phyloP scores from a whole-genome alignment of 2,113 vertebrate genomes.

The Mormyrus lacerda region DNA sequence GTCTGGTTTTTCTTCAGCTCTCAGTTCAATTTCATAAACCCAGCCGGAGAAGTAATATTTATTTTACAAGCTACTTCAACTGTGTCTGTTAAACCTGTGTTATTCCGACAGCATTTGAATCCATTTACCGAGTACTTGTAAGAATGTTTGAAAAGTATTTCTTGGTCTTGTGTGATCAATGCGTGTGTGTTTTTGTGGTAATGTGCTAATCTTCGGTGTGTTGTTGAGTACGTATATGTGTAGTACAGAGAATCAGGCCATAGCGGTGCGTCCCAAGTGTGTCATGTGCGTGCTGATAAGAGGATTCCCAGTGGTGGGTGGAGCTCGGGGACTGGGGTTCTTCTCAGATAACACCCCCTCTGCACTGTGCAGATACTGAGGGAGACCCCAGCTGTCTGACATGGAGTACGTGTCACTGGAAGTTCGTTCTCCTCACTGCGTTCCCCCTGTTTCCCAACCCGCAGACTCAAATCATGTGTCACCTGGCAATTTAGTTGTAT shows the following conservation, averaged over 20 bases:
- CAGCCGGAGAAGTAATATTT: not conserved
- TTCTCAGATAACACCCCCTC: conserved; percentile 48
- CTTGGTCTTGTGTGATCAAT: not conserved
- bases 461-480: not conserved
- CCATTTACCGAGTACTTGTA: not conserved
- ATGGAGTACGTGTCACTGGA: not conserved
- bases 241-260: not conserved
- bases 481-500: not conserved
- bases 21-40: not conserved
- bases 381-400: not conserved
- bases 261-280: not conserved
- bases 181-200: not conserved
- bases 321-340: conserved; percentile 35
- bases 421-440: not conserved
- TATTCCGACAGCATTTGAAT: not conserved
- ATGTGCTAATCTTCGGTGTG: not conserved
- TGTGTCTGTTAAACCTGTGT: not conserved
- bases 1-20: conserved; percentile 7
- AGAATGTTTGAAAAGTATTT: not conserved
- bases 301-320: conserved; percentile 56
- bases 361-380: conserved; percentile 55
- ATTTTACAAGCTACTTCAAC: conserved; percentile 3
- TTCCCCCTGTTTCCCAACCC: not conserved
- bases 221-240: not conserved
- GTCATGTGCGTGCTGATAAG: conserved; percentile 57